Evolutionary conservation across 2,888 invertebrate species (phyloP), one percentile per base, ranked within the genome.

Genomic region (Brenthis ino): DNA sequence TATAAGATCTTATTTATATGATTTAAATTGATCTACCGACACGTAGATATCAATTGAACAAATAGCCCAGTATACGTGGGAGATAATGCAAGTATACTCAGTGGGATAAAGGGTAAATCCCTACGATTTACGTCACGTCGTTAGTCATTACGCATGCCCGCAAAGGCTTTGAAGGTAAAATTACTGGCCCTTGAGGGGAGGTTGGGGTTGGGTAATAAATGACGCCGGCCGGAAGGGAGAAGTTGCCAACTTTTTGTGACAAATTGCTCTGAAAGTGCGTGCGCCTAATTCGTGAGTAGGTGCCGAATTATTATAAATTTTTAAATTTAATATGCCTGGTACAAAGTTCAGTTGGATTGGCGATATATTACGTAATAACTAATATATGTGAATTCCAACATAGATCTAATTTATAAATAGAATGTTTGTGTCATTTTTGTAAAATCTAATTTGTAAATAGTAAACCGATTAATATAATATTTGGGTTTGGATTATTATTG

Each of bases 171-270:
- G 88, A 86, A 88, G 88, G 89, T 80, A 82, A 88, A 89, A 89
- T 91, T 89, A 89, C 88, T 82, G 86, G 84, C 88, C 90, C 89
- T 90, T 86, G 83, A 85, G 87, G 87, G 88, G 81, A 67, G 73
- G 73, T 72, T 69, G 75, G 74, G 77, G 70, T 74, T 76, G 82
- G 82, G 80, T 88, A 86, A 89, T 90, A 90, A 91, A 91, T 91
- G 91, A 89, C 84, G 78, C 75, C 79, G 77, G 76, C 82, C 84
- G 81, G 74, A 72, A 84, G 89, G 89, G 85, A 79, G 80, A 85
- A 87, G 85, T 87, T 85, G 84, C 83, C 83, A 88, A 91, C 89
- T 91, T 91, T 91, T 90, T 90, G 88, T 92, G 91, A 91, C 91
- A 92, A 91, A 91, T 91, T 90, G 85, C 88, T 81, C 80, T 82